Base-by-base conservation (phyloP, 2,888 invertebrate genomes). In the Linnaemya vulpina region DNA sequence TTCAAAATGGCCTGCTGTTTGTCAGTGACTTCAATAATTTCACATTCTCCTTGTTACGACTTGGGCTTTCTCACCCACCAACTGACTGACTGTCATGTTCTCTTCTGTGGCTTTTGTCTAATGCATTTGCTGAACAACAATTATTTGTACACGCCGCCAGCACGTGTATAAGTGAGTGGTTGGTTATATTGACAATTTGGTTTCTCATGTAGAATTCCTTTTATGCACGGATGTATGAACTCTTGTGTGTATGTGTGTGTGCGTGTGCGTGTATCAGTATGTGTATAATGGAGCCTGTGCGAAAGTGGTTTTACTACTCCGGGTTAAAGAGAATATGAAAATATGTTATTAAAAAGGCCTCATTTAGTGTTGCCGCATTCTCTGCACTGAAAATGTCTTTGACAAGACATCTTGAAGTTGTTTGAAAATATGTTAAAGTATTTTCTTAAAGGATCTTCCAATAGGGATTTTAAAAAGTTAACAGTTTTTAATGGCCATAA, bases 151-250 rank as follows among this genome's bases (percentile, higher is more conserved):
- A n/a, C 49, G 10, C 30, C 20, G 15, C 22, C 67, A 30, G 15
- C 15, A 55, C 49, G 3, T 40, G n/a, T 38, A 30, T 7, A 40
- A 49, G 46, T 38, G 78, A 79, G 74, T 83, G 78, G 53, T 40
- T 55, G 38, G 53, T 40, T 55, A 25, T 43, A 83, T 75, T 79
- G 70, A 58, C 78, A 70, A 74, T 83, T 78, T 60, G 63, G 68
- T 75, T 79, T 65, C 38, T 60, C 38, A 60, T 68, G 3, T 40
- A 60, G 58, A 63, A 40, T 62, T 62, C 51, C 8, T 77, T 60
- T 22, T 77, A 38, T 68, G 17, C n/a, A 35, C 5, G 11, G 20
- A 9, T 49, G 7, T 2, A 8, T 25, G 10, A 20, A 40, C 4
- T 22, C n/a, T n/a, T n/a, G n/a, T 25, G n/a, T 3, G n/a, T 49